phyloP scores from a whole-genome alignment of 2,888 invertebrate species.

The Limnephilus rhombicus region DNA sequence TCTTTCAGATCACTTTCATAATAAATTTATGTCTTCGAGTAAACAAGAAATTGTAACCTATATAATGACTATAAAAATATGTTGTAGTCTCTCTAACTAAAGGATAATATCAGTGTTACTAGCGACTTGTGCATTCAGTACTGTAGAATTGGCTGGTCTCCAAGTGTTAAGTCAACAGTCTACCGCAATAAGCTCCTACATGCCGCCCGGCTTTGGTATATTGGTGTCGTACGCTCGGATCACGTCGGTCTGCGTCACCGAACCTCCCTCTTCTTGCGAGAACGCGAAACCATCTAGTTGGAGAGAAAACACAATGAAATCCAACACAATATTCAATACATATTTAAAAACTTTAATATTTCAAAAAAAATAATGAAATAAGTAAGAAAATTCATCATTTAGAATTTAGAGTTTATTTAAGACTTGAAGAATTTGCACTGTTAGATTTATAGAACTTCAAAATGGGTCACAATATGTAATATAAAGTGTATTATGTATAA shows the following conservation, averaged over 20 bases:
- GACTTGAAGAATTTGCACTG: background rate
- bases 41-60: constrained; percentile 20
- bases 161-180: constrained; percentile 62
- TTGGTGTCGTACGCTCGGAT: constrained; percentile 98
- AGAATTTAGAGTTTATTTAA: no score
- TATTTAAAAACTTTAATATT: no score
- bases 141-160: constrained; percentile 35
- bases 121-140: constrained; percentile 62
- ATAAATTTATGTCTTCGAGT: background rate
- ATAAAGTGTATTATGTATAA: background rate
- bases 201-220: constrained; percentile 88
- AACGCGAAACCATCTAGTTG: constrained; percentile 96
- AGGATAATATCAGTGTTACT: constrained; percentile 50
- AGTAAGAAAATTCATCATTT: background rate
- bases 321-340: background rate
- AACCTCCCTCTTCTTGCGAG: constrained; percentile 99
- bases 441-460: background rate
- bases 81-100: constrained; percentile 53
- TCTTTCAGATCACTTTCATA: constrained; percentile 13
- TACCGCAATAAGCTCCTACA: constrained; percentile 71
- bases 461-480: background rate
- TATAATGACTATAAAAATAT: constrained; percentile 59
- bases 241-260: constrained; percentile 94
- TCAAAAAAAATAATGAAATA: no score
- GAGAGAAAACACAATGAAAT: background rate